Percentiles rank a stretch among this genome's conserved stretches.
Conservation (phyloP, 2,888 invertebrate species). For the Galerucella calmariensis region DNA sequence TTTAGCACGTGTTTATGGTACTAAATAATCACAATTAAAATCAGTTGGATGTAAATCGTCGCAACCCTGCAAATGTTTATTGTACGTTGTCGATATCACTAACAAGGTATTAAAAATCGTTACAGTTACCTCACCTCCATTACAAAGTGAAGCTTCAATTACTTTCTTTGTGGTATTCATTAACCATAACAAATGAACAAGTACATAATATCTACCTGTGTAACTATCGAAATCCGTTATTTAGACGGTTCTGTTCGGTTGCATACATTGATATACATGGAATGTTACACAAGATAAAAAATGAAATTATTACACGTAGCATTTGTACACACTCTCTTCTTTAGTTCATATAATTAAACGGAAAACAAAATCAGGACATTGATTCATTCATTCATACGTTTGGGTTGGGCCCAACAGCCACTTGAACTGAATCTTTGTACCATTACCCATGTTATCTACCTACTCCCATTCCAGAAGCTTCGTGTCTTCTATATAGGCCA, state of each 20-base stretch:
- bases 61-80: no score
- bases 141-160: conserved; percentile 9
- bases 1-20: background rate
- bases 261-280: conserved; percentile 6
- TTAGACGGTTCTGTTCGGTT: background rate
- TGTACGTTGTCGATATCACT: background rate
- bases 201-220: background rate
- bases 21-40: no score
- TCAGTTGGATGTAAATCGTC: no score
- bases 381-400: no score
- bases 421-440: no score
- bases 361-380: background rate
- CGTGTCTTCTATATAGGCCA: no score
- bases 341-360: background rate
- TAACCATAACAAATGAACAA: conserved; percentile 13
- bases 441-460: no score
- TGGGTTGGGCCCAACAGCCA: no score
- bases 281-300: background rate
- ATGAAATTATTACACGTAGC: background rate
- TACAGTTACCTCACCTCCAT: conserved; percentile 2
- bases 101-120: conserved; percentile 3
- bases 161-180: conserved; percentile 8
- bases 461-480: no score
- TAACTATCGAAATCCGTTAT: conserved; percentile 12
- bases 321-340: background rate